Evolutionary conservation across 2,113 vertebrate genomes (phyloP).

Genomic region (Pampusana beccarii): DNA sequence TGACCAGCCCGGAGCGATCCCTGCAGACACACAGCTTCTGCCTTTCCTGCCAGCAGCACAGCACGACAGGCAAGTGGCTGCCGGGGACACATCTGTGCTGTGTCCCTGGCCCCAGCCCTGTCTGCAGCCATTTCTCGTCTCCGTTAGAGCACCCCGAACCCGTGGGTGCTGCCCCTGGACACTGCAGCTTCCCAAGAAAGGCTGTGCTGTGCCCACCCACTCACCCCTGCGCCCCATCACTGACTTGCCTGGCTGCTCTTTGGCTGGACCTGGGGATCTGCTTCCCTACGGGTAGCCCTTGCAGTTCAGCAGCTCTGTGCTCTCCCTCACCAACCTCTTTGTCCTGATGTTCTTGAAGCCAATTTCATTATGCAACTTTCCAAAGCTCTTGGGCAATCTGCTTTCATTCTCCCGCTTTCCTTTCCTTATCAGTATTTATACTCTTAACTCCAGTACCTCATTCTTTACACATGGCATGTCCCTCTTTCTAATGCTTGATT

Average conservation of each 20-base stretch:
- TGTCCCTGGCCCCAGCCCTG: rapidly evolving
- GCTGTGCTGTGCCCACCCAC: not conserved
- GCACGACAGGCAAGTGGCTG: rapidly evolving
- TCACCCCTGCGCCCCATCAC: rapidly evolving
- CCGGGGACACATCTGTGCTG: not conserved
- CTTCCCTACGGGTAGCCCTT: not conserved
- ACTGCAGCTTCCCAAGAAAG: not conserved
- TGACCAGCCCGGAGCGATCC: rapidly evolving
- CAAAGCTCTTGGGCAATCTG: constrained; percentile 28
- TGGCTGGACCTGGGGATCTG: not conserved
- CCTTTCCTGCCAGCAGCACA: rapidly evolving
- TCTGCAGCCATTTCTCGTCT: not conserved
- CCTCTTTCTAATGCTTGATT: constrained; percentile 69
- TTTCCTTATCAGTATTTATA: constrained; percentile 42
- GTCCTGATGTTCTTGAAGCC: constrained; percentile 17
- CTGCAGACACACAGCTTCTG: not conserved
- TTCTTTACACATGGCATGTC: constrained; percentile 52
- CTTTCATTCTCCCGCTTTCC: constrained; percentile 36
- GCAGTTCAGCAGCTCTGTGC: not conserved
- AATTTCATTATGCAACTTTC: constrained; percentile 32
- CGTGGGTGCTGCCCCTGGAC: not conserved
- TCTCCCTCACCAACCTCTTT: not conserved
- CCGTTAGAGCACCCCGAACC: not conserved
- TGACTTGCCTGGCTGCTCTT: not conserved
- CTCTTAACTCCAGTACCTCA: constrained; percentile 38